These are phyloP conservation scores for Camarhynchus parvulus DNA, from an alignment of 2,113 vertebrate species.

Conservation along the genomic window DNA sequence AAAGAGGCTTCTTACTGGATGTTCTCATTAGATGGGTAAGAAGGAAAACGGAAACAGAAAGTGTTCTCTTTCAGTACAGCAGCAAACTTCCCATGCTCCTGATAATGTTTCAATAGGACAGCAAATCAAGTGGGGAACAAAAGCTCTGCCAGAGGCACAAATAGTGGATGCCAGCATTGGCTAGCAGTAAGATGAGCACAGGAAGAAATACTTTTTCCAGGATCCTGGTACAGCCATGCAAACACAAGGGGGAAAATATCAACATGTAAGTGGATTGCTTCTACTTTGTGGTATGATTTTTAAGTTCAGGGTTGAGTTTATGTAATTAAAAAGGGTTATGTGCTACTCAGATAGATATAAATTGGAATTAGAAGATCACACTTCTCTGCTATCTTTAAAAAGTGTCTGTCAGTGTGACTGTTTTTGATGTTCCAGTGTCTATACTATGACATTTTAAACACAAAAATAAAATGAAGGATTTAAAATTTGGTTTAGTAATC, in stretches of 20 bases:
- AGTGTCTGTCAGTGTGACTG: not conserved
- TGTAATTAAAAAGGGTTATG: not conserved
- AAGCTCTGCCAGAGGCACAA: not conserved
- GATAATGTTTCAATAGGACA: not conserved
- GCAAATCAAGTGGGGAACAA: not conserved
- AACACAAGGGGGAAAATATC: not conserved
- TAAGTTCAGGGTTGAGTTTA: not conserved
- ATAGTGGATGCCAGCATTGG: not conserved
- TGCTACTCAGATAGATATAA: not conserved
- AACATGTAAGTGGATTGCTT: not conserved
- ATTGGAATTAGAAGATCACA: not conserved
- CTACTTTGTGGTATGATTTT: not conserved
- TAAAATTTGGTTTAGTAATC: not conserved
- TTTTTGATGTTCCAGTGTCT: not conserved
- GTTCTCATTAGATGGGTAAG: not conserved
- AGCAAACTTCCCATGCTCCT: not conserved
- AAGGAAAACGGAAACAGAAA: not conserved
- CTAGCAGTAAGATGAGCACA: not conserved
- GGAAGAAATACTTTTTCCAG: not conserved
- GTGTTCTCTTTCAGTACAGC: not conserved
- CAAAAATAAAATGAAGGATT: not conserved
- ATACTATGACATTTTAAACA: not conserved
- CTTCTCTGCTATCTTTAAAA: not conserved
- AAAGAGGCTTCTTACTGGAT: not conserved
- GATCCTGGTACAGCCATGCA: not conserved